phyloP scores from a whole-genome alignment of 2,888 invertebrate species.

The Agelastica alni region DNA sequence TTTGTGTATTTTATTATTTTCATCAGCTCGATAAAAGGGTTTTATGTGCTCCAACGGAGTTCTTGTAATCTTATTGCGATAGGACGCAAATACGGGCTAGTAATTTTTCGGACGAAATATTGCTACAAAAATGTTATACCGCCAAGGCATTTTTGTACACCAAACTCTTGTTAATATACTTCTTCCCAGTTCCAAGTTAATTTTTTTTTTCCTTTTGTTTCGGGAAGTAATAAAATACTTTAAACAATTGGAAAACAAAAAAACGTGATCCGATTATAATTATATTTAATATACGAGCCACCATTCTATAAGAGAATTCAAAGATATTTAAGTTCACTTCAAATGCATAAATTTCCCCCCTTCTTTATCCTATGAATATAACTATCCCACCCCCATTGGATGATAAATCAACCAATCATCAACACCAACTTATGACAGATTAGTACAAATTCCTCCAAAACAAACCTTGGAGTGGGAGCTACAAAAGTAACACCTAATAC shows the following conservation, averaged over 20 bases:
- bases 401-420: too few species aligned
- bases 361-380: too few species aligned
- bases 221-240: slow-evolving; percentile 19
- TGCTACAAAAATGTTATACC: slow-evolving; percentile 18
- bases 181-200: slow-evolving; percentile 22
- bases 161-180: slow-evolving; percentile 25
- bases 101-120: slow-evolving; percentile 30
- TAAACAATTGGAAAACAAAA: slow-evolving; percentile 1
- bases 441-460: too few species aligned
- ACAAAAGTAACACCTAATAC: too few species aligned
- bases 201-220: slow-evolving; percentile 2
- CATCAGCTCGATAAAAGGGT: slow-evolving; percentile 39
- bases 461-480: too few species aligned
- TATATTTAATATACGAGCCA: too few species aligned
- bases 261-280: too few species aligned
- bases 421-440: too few species aligned
- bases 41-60: slow-evolving; percentile 40
- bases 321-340: too few species aligned
- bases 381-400: too few species aligned
- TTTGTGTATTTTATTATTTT: slow-evolving; percentile 41
- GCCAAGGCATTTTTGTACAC: slow-evolving; percentile 22
- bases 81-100: slow-evolving; percentile 38
- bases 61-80: slow-evolving; percentile 40
- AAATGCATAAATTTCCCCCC: too few species aligned
- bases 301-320: too few species aligned